Evolutionary conservation across 1,140 invertebrate genomes (phyloP).

Genomic region (Drosophila pectinifera): DNA sequence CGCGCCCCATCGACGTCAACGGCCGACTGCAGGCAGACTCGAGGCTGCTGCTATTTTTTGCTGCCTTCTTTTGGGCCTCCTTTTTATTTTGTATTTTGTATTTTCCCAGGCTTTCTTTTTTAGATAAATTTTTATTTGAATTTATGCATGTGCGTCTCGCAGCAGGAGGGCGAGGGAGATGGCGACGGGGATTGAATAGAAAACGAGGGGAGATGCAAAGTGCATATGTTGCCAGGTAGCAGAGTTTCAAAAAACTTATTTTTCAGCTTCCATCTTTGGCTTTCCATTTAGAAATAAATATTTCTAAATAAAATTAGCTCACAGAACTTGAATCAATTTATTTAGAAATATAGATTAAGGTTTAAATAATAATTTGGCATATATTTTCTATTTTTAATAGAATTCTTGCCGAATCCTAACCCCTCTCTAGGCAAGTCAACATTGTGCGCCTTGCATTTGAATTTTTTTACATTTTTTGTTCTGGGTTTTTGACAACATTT

Average conservation of each 20-base stretch:
- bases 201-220: constrained; percentile 1
- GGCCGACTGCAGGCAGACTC: constrained; percentile 61
- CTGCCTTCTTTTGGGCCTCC: constrained; percentile 35
- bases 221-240: not conserved
- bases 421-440: constrained; percentile 7
- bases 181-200: not conserved
- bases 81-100: constrained; percentile 10
- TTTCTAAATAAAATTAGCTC: no score
- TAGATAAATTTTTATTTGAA: constrained; percentile 74
- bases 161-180: not conserved
- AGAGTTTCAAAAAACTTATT: not conserved
- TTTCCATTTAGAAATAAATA: no score
- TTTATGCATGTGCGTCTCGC: constrained; percentile 65
- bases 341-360: no score
- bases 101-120: constrained; percentile 22
- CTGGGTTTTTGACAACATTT: constrained; percentile 54
- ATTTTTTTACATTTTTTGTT: constrained; percentile 6
- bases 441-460: constrained; percentile 14
- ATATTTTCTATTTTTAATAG: no score
- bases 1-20: constrained; percentile 46
- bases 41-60: constrained; percentile 55
- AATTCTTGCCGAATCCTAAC: not conserved
- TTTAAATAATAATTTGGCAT: no score
- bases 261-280: no score
- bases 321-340: no score